Conservation (phyloP, 2,113 vertebrate genomes). For the Maylandia zebra region DNA sequence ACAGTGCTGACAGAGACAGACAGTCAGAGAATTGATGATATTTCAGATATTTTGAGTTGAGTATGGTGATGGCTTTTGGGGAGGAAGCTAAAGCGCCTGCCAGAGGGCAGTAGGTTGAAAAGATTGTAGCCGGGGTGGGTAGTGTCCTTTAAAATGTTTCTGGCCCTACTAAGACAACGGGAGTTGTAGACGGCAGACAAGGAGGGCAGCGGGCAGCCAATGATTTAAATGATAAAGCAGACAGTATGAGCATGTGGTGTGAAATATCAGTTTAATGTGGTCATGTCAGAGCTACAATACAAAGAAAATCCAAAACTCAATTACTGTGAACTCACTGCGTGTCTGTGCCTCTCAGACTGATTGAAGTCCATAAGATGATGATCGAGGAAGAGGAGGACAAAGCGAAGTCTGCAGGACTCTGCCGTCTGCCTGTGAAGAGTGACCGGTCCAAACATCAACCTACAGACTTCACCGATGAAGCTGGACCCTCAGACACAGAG, state of each 20-base stretch:
- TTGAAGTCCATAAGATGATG: not conserved
- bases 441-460: not conserved
- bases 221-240: not conserved
- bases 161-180: not conserved
- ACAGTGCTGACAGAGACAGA: not conserved
- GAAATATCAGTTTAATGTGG: not conserved
- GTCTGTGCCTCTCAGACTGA: not conserved
- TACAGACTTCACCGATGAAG: not conserved
- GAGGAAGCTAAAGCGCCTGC: fast-evolving
- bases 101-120: not conserved
- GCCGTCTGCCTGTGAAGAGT: not conserved
- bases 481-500: not conserved
- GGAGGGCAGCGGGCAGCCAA: not conserved
- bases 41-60: not conserved
- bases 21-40: not conserved
- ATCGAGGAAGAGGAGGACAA: not conserved
- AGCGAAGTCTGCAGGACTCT: not conserved
- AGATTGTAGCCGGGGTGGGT: not conserved
- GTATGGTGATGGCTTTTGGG: not conserved
- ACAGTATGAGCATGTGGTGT: not conserved
- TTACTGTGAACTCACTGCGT: not conserved
- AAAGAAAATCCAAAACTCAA: not conserved
- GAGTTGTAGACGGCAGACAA: not conserved
- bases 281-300: not conserved
- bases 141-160: not conserved